Conservation (phyloP, 2,113 vertebrate genomes). For the Nymphicus hollandicus region DNA sequence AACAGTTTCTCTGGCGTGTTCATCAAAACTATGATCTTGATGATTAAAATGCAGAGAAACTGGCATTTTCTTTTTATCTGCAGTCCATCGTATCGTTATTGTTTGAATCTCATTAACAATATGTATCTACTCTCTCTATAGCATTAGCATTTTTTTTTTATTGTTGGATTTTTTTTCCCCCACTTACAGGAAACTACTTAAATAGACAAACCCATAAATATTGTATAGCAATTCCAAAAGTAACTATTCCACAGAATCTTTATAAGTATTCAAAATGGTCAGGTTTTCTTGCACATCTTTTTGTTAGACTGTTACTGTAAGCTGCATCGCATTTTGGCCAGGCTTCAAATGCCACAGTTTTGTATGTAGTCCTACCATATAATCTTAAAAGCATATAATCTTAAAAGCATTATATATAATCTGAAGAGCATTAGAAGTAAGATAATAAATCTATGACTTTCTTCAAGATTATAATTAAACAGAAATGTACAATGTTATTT, state of each 20-base stretch:
- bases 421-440: neutral
- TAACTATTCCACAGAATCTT: neutral
- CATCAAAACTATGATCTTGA: conserved; percentile 63
- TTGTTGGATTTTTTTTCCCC: neutral
- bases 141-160: neutral
- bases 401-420: neutral
- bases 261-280: neutral
- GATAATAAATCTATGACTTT: neutral
- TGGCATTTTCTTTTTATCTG: conserved; percentile 50
- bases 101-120: conserved; percentile 49
- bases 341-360: neutral
- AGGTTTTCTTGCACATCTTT: neutral
- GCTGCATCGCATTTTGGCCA: neutral
- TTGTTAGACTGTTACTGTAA: neutral
- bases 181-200: conserved; percentile 19
- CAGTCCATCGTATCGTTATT: conserved; percentile 37
- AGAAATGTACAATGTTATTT: neutral
- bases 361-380: neutral
- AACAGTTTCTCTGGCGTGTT: conserved; percentile 50
- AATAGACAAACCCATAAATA: neutral
- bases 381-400: neutral
- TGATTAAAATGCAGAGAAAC: conserved; percentile 70
- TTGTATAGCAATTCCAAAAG: neutral
- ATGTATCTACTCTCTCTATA: conserved; percentile 3
- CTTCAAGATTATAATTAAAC: neutral